These are phyloP conservation scores for Drosophila bocqueti DNA, from an alignment of 1,140 invertebrate species.

Conservation along the genomic window DNA sequence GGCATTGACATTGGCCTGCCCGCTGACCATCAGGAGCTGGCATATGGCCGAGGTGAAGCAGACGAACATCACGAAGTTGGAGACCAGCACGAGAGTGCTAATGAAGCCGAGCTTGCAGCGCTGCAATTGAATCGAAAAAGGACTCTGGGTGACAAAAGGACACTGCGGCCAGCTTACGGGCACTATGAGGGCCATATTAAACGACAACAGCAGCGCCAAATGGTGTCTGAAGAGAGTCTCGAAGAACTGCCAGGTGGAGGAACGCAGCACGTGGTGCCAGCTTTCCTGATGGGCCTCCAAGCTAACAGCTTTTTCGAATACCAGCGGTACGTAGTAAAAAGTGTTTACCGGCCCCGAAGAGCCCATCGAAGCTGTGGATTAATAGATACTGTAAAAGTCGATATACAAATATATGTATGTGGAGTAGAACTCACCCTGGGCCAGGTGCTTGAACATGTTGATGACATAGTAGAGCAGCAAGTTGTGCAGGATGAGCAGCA, in stretches of 20 bases:
- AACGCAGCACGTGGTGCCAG: slow-evolving; percentile 42
- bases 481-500: slow-evolving; percentile 56
- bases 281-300: neutral
- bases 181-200: slow-evolving; percentile 48
- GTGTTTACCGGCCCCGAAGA: slow-evolving; percentile 52
- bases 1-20: slow-evolving; percentile 4
- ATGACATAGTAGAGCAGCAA: slow-evolving; percentile 54
- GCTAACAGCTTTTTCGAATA: slow-evolving; percentile 35
- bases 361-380: slow-evolving; percentile 36
- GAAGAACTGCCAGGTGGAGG: slow-evolving; percentile 49
- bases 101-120: slow-evolving; percentile 58
- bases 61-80: slow-evolving; percentile 51
- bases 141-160: neutral
- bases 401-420: no score
- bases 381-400: neutral
- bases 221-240: slow-evolving; percentile 64
- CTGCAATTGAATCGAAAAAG: slow-evolving; percentile 24
- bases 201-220: slow-evolving; percentile 57
- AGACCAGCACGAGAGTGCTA: slow-evolving; percentile 47
- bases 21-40: slow-evolving; percentile 25
- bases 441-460: slow-evolving; percentile 64
- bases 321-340: slow-evolving; percentile 58
- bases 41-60: slow-evolving; percentile 56
- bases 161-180: slow-evolving; percentile 41
- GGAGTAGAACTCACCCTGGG: slow-evolving; percentile 39